Conservation (phyloP, 2,797 vertebrate species). For the Sternarchorhynchus goeldii region DNA sequence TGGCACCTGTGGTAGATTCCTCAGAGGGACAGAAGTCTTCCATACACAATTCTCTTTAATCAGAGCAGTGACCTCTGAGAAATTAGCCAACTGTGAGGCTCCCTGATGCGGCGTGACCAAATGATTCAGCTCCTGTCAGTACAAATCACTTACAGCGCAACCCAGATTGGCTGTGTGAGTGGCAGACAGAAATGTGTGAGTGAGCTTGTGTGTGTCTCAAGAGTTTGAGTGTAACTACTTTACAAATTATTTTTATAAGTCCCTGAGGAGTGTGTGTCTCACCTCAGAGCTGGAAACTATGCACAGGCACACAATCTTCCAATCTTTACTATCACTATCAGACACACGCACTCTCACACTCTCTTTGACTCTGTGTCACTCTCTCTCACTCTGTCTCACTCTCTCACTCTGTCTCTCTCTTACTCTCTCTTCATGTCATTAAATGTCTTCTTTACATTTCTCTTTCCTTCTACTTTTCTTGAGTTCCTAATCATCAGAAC, state of each 20-base stretch:
- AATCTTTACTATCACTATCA: constrained; percentile 17
- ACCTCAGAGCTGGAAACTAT: constrained; percentile 1
- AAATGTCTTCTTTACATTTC: too few relatives aligned
- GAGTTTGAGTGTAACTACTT: constrained; percentile 43
- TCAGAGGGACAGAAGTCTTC: constrained; percentile 48
- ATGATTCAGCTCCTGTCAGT: constrained; percentile 51
- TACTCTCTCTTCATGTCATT: neutral
- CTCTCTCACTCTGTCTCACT: constrained; percentile 41
- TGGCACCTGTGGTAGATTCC: constrained; percentile 42
- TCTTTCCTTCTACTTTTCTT: too few relatives aligned
- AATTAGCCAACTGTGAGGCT: constrained; percentile 54
- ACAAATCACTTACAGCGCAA: constrained; percentile 56
- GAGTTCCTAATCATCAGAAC: too few relatives aligned
- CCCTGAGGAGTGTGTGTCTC: constrained; percentile 60
- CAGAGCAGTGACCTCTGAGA: constrained; percentile 53
- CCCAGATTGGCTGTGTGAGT: constrained; percentile 52
- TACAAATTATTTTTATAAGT: constrained; percentile 68
- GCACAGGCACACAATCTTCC: constrained; percentile 13
- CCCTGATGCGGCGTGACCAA: constrained; percentile 56
- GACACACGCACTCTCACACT: constrained; percentile 23
- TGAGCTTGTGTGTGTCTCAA: constrained; percentile 37
- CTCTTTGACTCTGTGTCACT: constrained; percentile 34
- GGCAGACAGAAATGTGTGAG: constrained; percentile 36
- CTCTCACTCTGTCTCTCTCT: constrained; percentile 28
- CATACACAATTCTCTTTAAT: constrained; percentile 45